phyloP scores from a whole-genome alignment of 2,797 vertebrate species.

The Centropyge bicolor region DNA sequence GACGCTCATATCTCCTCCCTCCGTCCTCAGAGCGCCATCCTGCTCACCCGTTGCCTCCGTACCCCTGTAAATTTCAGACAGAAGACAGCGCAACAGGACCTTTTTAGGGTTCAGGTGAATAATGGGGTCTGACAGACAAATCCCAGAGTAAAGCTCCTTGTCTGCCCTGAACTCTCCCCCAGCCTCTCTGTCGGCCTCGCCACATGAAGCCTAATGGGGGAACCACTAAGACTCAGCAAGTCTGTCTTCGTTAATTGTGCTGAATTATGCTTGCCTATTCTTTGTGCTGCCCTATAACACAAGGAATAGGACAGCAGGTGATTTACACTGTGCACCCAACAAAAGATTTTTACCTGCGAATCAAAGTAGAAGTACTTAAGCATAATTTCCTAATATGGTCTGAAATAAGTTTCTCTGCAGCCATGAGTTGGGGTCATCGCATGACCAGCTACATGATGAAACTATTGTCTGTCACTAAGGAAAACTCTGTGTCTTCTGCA shows the following conservation, averaged over 20 bases:
- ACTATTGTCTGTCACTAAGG: not conserved
- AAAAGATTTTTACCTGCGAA: not conserved
- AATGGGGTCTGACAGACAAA: slow-evolving; percentile 82
- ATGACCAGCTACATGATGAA: not conserved
- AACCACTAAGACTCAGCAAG: slow-evolving; percentile 44
- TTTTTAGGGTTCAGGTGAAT: slow-evolving; percentile 68
- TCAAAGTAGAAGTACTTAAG: not conserved
- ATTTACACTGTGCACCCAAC: not conserved
- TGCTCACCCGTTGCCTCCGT: slow-evolving; percentile 47
- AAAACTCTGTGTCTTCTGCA: not conserved
- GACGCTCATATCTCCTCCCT: slow-evolving; percentile 61
- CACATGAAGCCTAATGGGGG: slow-evolving; percentile 22
- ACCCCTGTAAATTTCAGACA: slow-evolving; percentile 63
- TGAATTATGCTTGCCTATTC: not conserved
- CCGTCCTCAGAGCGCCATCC: slow-evolving; percentile 37
- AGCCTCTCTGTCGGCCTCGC: slow-evolving; percentile 37
- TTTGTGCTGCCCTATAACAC: not conserved
- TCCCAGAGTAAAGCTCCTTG: slow-evolving; percentile 73
- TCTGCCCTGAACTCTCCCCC: slow-evolving; percentile 56
- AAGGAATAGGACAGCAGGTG: not conserved
- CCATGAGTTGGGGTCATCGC: slow-evolving; percentile 1
- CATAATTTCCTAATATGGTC: not conserved
- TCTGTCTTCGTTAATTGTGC: slow-evolving; percentile 43
- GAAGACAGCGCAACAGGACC: slow-evolving; percentile 68
- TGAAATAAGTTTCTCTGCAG: not conserved